Base-by-base conservation (phyloP, 2,888 invertebrate genomes). In the Conops quadrifasciatus region DNA sequence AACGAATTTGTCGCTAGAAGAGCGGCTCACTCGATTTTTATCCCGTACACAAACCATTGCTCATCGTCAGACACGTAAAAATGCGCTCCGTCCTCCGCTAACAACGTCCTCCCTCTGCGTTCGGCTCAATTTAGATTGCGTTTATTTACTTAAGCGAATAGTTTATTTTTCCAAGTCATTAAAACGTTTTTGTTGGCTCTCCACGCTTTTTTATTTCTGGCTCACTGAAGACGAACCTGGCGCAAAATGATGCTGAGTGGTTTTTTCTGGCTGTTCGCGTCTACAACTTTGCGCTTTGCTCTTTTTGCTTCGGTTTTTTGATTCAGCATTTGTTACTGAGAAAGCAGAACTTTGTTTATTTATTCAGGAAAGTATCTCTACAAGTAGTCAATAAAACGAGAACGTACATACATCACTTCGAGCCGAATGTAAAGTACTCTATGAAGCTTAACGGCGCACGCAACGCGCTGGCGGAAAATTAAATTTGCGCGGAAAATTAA, bases 301-400 rank as follows among this genome's bases (percentile, higher is more conserved):
- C 4, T 45, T 2, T 1, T 19, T 62, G 21, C 30, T 19, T 45
- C 4, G 19, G n/a, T 21, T 62, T 62, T 62, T 19, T 62, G 9
- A 21, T 45, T 62, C 45, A 19, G n/a, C 53, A 43, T 43, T 13
- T 43, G 45, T 13, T 13, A 11, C 9, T 43, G 43, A 28, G 28
- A 66, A 53, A 43, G 66, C 53, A 56, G 43, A 53, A 67, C 21
- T n/a, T 67, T 67, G 67, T 60, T 67, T 67, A 67, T 67, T 67
- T 60, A 53, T 66, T 71, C 74, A 79, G 74, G 76, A 78, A 62
- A 71, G 67, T 72, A 65, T 75, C 70, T 71, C 30, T 67, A 53
- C 73, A 53, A 70, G 26, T 53, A 69, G 66, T 73, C 71, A 75
- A 75, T 75, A 75, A 75, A 75, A 75, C 76, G 78, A 79, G 80